Evolutionary conservation across 2,888 invertebrate species (phyloP).

Genomic region (Eupithecia centaureata): DNA sequence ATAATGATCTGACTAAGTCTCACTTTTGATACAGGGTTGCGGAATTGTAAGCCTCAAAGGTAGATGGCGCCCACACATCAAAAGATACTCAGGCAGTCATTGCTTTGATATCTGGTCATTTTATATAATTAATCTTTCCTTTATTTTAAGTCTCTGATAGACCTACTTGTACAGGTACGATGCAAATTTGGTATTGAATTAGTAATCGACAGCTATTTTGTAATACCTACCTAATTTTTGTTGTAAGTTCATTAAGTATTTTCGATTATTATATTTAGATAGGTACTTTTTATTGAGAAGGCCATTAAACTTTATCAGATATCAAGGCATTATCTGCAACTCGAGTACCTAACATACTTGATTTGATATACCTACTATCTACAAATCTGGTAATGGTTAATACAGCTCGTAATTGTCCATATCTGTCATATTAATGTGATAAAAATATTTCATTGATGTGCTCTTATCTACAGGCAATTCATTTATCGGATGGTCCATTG

Average conservation of each 20-base stretch:
- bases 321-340: slow-evolving; percentile 68
- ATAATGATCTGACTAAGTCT: slow-evolving; percentile 74
- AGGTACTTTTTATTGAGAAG: slow-evolving; percentile 48
- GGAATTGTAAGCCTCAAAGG: slow-evolving; percentile 67
- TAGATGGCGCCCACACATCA: slow-evolving; percentile 70
- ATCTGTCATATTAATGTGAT: slow-evolving; percentile 52
- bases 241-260: background rate
- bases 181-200: background rate
- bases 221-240: background rate
- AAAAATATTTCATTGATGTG: slow-evolving; percentile 64
- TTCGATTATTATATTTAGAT: background rate
- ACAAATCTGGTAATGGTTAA: slow-evolving; percentile 64
- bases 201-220: background rate
- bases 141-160: background rate
- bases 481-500: slow-evolving; percentile 41
- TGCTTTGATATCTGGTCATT: slow-evolving; percentile 6
- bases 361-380: slow-evolving; percentile 78
- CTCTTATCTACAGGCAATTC: slow-evolving; percentile 53
- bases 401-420: slow-evolving; percentile 55
- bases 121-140: background rate
- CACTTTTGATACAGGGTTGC: slow-evolving; percentile 74
- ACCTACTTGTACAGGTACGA: background rate
- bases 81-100: slow-evolving; percentile 55
- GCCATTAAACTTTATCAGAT: slow-evolving; percentile 78
- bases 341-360: slow-evolving; percentile 58